Conservation (phyloP, 2,113 vertebrate species). For the Sminthopsis crassicaudata region DNA sequence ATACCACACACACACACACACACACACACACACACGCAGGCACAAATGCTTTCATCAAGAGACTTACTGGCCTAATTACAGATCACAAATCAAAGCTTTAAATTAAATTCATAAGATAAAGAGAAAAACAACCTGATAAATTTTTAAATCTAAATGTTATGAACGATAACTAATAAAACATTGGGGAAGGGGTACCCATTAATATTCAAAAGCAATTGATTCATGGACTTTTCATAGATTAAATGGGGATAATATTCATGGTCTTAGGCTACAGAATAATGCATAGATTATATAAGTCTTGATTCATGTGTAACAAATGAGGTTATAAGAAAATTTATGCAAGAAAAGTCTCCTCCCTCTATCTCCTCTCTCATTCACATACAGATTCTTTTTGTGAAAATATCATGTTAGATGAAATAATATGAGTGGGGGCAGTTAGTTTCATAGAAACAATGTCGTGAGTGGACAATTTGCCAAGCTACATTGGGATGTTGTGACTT, state of each 20-base stretch:
- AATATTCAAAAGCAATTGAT: not conserved
- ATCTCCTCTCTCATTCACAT: not conserved
- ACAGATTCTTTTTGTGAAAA: not conserved
- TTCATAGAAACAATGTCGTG: not conserved
- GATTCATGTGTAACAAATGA: not conserved
- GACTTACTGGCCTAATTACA: not conserved
- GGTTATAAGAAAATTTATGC: not conserved
- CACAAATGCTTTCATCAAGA: not conserved
- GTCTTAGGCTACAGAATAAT: not conserved
- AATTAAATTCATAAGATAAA: not conserved
- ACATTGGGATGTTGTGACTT: not conserved
- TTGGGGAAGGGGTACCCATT: not conserved
- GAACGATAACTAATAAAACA: not conserved
- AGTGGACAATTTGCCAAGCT: not conserved
- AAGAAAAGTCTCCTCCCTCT: not conserved
- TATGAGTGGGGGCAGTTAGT: not conserved
- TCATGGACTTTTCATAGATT: not conserved
- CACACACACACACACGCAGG: no score
- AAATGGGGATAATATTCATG: not conserved
- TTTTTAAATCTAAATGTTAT: not conserved
- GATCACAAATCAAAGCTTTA: not conserved
- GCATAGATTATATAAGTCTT: not conserved
- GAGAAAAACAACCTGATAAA: not conserved
- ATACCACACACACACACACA: no score
- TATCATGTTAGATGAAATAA: not conserved